Base-by-base conservation (phyloP, 2,888 invertebrate species). In the Drosophila hamatofila region DNA sequence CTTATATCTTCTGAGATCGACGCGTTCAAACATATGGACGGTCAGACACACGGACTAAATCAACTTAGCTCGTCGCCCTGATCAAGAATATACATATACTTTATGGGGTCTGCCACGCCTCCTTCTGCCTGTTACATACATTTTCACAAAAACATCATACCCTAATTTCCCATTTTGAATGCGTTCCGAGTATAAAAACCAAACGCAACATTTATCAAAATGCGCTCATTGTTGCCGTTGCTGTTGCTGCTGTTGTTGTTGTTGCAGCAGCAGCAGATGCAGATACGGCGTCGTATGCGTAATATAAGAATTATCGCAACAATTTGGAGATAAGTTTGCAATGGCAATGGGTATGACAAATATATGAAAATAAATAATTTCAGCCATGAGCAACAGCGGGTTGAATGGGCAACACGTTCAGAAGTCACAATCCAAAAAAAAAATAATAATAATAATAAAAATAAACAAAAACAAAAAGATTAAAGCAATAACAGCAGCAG, bases 321-420 rank as follows among this genome's bases (percentile, higher is more conserved):
- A 30, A 58, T 44, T 42, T 57, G 14, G 27, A 23, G 73, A 66
- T 64, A 61, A 76, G 64, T 49, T 49, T 44, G n/a, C 27, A 70
- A 60, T 77, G 30, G 30, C 30, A 11, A 11, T 11, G 30, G 9
- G 30, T 30, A 30, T 30, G 77, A 57, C 76, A 56, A 58, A 49
- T 55, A 27, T 25, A 39, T 23, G 63, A 42, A 27, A 61, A 61
- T 16, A 25, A 14, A 37, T 9, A 16, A 27, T 37, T 37, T 21
- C 2, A 44, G 41, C 54, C 37, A 52, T 52, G 23, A 23, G 16
- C 39, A 27, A 23, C 55, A 30, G 9, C 35, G 39, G 56, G 65
- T 74, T 57, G 46, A 67, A 72, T 60, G 59, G 52, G 56, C 56
- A 59, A 59, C 48, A 51, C 14, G 46, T 23, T n/a, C 55, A 35